Evolutionary conservation across 2,888 invertebrate species (phyloP), one percentile per base, ranked within the genome.

Genomic region (Rhagonycha fulva): DNA sequence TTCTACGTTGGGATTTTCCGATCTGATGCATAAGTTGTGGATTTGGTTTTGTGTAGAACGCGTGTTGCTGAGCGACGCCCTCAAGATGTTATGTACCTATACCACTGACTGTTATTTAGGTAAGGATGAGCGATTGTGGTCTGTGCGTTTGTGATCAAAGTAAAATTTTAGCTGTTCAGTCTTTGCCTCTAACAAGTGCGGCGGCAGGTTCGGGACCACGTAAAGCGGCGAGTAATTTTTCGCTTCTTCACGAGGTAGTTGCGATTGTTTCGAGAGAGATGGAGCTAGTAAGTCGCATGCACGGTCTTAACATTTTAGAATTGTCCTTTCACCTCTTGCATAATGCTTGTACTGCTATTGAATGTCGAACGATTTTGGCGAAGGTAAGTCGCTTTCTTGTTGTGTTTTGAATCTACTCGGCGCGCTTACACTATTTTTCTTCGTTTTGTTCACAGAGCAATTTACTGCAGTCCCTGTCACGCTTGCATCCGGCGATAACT

Each of bases 1-100:
- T 28, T 90, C 91, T 0, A 88, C 89, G 24, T 87, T 89, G 61
- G 90, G 90, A 71, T 84, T 93, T 28, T 89, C 92, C 0, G 89
- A 91, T 78, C 88, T 91, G 0, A 83, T 93, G 11, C 91, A 91
- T 82, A 91, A 92, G 80, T 86, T 93, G 81, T 94, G 94, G 93
- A 88, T 90, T 3, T 93, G 93, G 93, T 91, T 91, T 82, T 90
- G 90, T 83, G 88, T 91, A 81, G 91, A 91, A 24, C 91, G 91
- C 70, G 87, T 86, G 68, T 85, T 91, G 62, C 83, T 92, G 4
- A 86, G 88, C 1, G 89, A 91, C 14, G 89, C 90, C 14, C 86
- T 93, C 72, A 90, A 90, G 81, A 87, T 93, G 80, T 82, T 94
- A 62, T 89, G 91, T 72, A 92, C 91, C 0, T 93, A 91, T 81